Conservation (phyloP, 2,888 invertebrate species). For the Ischnura elegans region DNA sequence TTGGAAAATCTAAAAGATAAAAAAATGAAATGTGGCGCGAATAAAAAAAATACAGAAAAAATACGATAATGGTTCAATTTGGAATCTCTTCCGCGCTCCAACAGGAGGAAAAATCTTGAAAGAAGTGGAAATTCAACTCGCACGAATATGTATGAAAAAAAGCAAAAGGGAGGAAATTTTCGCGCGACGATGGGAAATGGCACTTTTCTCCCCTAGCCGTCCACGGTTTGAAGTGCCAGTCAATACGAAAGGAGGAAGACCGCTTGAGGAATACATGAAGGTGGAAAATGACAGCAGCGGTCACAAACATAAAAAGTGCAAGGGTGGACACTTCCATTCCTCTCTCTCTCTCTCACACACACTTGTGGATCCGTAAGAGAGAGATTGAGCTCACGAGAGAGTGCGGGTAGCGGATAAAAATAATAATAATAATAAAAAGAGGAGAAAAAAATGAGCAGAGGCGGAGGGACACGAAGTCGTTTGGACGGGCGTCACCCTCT, state of each 20-base stretch:
- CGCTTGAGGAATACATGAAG: background rate
- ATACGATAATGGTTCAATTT: background rate
- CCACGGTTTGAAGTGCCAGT: background rate
- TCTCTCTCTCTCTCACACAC: background rate
- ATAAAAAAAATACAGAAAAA: background rate
- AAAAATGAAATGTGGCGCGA: background rate
- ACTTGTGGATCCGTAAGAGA: too few species aligned
- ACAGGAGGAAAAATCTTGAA: too few species aligned
- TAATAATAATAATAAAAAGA: background rate
- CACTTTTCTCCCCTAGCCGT: background rate
- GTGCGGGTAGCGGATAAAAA: background rate
- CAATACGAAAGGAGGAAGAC: background rate
- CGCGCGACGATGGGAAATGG: background rate
- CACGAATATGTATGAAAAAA: too few species aligned
- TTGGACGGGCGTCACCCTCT: constrained; percentile 60
- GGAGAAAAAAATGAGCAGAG: background rate
- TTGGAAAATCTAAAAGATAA: background rate
- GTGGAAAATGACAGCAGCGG: background rate
- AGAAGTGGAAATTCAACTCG: too few species aligned
- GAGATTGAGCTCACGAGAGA: background rate
- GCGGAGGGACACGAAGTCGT: constrained; percentile 48
- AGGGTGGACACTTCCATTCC: constrained; percentile 27
- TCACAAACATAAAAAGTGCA: background rate
- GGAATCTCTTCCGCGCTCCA: background rate
- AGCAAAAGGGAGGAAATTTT: background rate